These are phyloP conservation scores for Cossypha polioptera DNA, from an alignment of 2,797 vertebrate genomes.

Conservation along the genomic window DNA sequence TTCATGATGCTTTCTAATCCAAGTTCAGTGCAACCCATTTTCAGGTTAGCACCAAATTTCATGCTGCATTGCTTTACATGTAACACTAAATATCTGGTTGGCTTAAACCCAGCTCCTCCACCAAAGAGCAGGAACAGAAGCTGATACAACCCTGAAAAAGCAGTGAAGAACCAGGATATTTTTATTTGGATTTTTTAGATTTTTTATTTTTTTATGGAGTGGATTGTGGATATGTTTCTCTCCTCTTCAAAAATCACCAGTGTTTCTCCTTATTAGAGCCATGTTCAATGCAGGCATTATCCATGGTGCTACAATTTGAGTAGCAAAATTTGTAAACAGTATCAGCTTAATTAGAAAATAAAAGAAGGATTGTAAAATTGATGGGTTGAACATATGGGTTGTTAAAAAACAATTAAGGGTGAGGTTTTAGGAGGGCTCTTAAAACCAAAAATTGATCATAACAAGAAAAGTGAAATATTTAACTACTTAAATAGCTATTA, in stretches of 20 bases:
- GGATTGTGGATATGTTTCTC: background rate
- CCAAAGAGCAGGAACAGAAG: background rate
- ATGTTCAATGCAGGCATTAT: background rate
- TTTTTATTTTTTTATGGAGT: background rate
- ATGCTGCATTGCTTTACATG: background rate
- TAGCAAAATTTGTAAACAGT: slow-evolving; percentile 24
- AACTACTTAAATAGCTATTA: background rate
- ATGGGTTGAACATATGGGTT: slow-evolving; percentile 26
- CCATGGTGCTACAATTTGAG: background rate
- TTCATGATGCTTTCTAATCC: background rate
- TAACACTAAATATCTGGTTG: background rate
- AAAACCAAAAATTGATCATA: slow-evolving; percentile 1
- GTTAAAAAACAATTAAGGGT: slow-evolving; percentile 38
- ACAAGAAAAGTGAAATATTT: background rate
- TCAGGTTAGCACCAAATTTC: background rate
- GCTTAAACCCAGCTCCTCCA: background rate
- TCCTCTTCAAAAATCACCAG: background rate
- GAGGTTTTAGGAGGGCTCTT: background rate
- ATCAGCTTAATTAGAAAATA: slow-evolving; percentile 34
- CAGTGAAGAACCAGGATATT: background rate
- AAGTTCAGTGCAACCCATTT: background rate
- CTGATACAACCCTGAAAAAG: background rate
- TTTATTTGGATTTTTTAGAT: background rate
- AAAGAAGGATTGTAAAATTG: slow-evolving; percentile 21
- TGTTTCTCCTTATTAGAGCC: background rate